Evolutionary conservation across 2,797 vertebrate genomes (phyloP).

Genomic region (Sylvia borin): DNA sequence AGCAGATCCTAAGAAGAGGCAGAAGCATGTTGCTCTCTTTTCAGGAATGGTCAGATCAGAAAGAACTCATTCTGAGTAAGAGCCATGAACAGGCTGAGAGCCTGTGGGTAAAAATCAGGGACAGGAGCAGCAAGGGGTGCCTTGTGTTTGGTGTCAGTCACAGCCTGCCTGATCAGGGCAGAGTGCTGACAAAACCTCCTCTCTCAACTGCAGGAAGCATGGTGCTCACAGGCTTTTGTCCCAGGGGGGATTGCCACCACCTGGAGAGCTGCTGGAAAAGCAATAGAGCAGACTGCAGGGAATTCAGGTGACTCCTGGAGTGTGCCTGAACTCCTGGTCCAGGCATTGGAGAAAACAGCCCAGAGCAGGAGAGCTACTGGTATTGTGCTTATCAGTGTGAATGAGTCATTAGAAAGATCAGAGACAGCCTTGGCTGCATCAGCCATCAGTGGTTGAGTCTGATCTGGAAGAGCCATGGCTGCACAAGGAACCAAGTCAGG

Average conservation of each 20-base stretch:
- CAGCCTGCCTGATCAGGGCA: background rate
- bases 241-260: background rate
- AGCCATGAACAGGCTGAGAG: background rate
- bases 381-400: background rate
- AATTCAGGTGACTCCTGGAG: background rate
- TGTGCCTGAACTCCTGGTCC: background rate
- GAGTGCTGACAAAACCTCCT: background rate
- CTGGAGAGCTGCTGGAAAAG: background rate
- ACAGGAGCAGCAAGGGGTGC: background rate
- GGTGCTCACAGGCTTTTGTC: background rate
- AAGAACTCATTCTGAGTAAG: background rate
- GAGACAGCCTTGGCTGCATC: background rate
- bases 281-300: background rate
- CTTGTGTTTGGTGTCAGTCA: background rate
- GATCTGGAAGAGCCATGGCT: fast-evolving
- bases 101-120: background rate
- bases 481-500: background rate
- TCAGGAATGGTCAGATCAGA: background rate
- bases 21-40: fast-evolving
- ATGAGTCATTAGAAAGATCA: background rate
- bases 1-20: background rate
- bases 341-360: background rate
- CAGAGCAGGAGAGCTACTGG: background rate
- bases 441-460: fast-evolving
- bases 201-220: background rate